Evolutionary conservation across 2,113 vertebrate species (phyloP), one percentile per base, ranked within the genome.

Genomic region (Xiphophorus couchianus): DNA sequence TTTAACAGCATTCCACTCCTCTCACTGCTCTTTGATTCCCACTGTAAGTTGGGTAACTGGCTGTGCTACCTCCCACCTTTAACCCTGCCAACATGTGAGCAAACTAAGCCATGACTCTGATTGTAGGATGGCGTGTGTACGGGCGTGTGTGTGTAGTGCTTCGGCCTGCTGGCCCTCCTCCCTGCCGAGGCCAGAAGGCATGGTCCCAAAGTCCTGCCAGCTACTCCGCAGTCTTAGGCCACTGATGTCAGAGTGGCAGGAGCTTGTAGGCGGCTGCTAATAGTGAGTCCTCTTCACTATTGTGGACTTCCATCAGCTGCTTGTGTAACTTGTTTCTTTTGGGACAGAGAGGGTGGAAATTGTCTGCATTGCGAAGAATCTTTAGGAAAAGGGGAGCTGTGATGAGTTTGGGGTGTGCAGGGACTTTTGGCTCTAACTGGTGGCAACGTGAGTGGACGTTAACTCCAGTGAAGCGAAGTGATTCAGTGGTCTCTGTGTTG

Each of bases 161-260:
- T 70, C 76, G 87, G 82, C 79, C 78, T 86, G 87, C 89, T 90
- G 88, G 87, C 85, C 88, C 78, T 78, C 84, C 84, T 88, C 90
- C 92, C 90, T 88, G 88, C 83, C 78, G 86, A 88, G 92, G 93
- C 92, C 94, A 94, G 91, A 94, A 94, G 93, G 93, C 93, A 81
- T 76, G 89, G 86, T 89, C 91, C 89, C 80, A 11, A 28, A 87
- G 84, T 83, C 85, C 87, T 92, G 92, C 92, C 94, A 93, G 92
- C 84, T 86, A 81, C 76, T 77, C 89, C 87, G 78, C 93, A 87
- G 89, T 84, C 87, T 89, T 85, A 89, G 89, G 90, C 90, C 89
- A 88, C 90, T 94, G 91, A 93, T 94, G 93, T 94, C 94, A 93
- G 87, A 86, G 87, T 89, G 92, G 92, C 92, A 93, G 89, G 88